phyloP scores from a whole-genome alignment of 2,888 invertebrate species.

The Lochmaea capreae region DNA sequence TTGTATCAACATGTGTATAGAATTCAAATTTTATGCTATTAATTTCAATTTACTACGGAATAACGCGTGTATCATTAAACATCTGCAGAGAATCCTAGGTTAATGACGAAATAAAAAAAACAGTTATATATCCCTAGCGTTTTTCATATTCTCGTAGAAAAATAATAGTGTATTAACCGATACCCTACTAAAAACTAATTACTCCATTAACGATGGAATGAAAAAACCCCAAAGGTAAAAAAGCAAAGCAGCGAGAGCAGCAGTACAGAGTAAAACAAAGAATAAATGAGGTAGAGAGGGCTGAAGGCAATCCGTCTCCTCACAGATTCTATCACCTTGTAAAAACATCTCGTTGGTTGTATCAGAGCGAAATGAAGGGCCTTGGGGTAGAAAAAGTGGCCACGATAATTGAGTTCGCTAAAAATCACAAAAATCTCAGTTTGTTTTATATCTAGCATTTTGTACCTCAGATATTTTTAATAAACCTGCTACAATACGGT shows the following conservation, averaged over 20 bases:
- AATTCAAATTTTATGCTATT: too few relatives aligned
- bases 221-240: conserved; percentile 43
- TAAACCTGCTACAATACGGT: neutral
- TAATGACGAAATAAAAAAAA: neutral
- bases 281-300: conserved; percentile 7
- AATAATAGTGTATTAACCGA: neutral
- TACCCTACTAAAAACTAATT: conserved; percentile 38
- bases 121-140: neutral
- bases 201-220: conserved; percentile 35
- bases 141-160: conserved; percentile 7
- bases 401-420: conserved; percentile 60
- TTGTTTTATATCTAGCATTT: conserved; percentile 35
- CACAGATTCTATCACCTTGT: conserved; percentile 49
- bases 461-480: conserved; percentile 8
- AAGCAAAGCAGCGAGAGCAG: conserved; percentile 24
- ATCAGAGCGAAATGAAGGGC: conserved; percentile 46
- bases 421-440: conserved; percentile 61
- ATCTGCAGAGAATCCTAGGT: too few relatives aligned
- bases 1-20: too few relatives aligned
- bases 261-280: conserved; percentile 11
- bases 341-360: conserved; percentile 51
- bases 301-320: conserved; percentile 10
- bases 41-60: too few relatives aligned
- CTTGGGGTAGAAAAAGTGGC: conserved; percentile 53
- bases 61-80: too few relatives aligned